Conservation (phyloP, 1,140 invertebrate genomes). For the Pogonognathellus flavescens region DNA sequence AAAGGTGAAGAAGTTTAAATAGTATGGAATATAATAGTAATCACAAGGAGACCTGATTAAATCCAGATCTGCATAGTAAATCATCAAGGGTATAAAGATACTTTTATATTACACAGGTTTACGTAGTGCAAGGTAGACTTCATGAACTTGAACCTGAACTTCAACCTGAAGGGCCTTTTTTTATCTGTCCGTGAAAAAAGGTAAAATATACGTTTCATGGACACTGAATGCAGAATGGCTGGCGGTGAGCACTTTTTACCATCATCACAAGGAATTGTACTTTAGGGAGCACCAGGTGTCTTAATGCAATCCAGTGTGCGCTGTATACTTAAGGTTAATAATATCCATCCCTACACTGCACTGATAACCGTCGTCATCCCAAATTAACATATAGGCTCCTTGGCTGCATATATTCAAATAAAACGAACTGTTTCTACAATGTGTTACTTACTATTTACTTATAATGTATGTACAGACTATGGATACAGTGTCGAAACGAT, state of each 20-base stretch:
- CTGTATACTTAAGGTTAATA: too few relatives aligned
- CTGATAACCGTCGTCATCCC: too few relatives aligned
- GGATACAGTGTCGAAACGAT: too few relatives aligned
- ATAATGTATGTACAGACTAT: too few relatives aligned
- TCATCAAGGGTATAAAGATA: neutral
- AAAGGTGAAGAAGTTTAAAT: neutral
- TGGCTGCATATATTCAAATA: neutral
- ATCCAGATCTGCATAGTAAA: constrained; percentile 27
- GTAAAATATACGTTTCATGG: constrained; percentile 38
- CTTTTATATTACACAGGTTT: too few relatives aligned
- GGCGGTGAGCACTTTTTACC: constrained; percentile 24
- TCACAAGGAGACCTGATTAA: constrained; percentile 6
- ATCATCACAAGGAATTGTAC: constrained; percentile 17
- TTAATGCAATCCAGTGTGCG: constrained; percentile 6
- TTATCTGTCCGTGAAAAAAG: neutral
- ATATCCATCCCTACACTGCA: too few relatives aligned
- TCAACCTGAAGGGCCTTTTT: constrained; percentile 42
- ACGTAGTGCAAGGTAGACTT: neutral
- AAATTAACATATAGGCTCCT: neutral
- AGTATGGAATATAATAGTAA: neutral
- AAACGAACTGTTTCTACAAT: too few relatives aligned
- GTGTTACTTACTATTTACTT: too few relatives aligned
- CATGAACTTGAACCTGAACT: constrained; percentile 58
- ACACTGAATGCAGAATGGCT: constrained; percentile 46
- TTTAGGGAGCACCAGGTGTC: constrained; percentile 36